Base-by-base conservation (phyloP, 2,888 invertebrate species). In the Drosophila neotestacea region DNA sequence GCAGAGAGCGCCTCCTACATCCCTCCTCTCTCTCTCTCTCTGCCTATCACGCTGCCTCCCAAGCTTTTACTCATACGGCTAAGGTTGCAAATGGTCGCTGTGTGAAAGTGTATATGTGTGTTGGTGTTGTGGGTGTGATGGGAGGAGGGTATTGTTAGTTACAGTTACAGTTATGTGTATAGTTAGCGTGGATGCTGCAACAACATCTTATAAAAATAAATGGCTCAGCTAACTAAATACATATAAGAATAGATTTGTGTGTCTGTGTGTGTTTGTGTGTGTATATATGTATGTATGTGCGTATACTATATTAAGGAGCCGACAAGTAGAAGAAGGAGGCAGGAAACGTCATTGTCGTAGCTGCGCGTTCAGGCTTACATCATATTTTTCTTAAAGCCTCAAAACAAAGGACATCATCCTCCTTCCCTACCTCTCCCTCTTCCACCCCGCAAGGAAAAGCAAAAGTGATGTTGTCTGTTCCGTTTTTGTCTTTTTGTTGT, bases 161-260 rank as follows among this genome's bases (percentile, higher is more conserved):
- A 78, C 81, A 73, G 85, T 80, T 79, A 64, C 65, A 63, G 76
- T 59, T 74, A 65, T 34, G 22, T 48, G 34, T 50, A 41, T 59
- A 66, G 69, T 64, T 78, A 39, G 63, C 61, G 54, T 50, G 76
- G 77, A 70, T 83, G 86, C 82, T 85, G 86, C 83, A 69, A 55
- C 70, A 64, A 75, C 75, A 79, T 73, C 75, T 80, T 80, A 72
- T 85, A 87, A 85, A 84, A 84, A 82, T 84, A 85, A 84, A 84
- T 84, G 78, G 46, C 65, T 65, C 68, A 64, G 78, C 80, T 76
- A 72, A 82, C 85, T 80, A 73, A 79, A 82, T 67, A 56, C 64
- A 60, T 39, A 71, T 34, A 34, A 48, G 50, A 42, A 47, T 13
- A 22, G 13, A 5, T 4, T 0, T 27, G 0, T 4, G 3, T 34